These are phyloP conservation scores for Marisa cornuarietis DNA, from an alignment of 1,140 invertebrate genomes.

Conservation along the genomic window DNA sequence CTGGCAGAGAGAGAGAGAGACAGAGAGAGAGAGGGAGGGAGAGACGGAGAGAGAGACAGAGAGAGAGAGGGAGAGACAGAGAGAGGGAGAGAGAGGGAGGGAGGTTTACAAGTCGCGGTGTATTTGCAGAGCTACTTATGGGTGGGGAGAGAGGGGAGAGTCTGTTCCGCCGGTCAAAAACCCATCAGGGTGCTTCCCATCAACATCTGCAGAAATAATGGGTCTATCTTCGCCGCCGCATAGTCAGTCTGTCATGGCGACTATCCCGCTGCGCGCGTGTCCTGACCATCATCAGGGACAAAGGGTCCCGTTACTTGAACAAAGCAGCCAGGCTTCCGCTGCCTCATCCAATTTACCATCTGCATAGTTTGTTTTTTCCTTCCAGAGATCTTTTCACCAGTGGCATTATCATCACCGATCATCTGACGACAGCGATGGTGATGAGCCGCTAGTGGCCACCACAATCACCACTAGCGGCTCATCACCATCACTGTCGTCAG, in stretches of 20 bases:
- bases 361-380: no score
- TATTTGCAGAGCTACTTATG: not conserved
- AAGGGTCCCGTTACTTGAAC: no score
- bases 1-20: not conserved
- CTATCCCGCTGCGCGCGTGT: not conserved
- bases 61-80: not conserved
- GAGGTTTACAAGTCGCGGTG: not conserved
- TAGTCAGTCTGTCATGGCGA: not conserved
- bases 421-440: no score
- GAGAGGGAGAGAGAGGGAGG: not conserved
- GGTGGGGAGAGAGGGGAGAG: not conserved
- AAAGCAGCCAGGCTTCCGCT: no score
- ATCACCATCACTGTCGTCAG: no score
- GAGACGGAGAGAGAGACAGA: not conserved
- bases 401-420: no score
- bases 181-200: no score
- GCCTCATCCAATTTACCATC: no score
- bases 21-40: not conserved
- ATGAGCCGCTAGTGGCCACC: no score
- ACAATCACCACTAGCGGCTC: no score
- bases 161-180: no score
- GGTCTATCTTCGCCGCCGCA: not conserved
- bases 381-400: no score
- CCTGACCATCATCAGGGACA: not conserved
- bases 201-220: not conserved